Base-by-base conservation (phyloP, 2,888 invertebrate species). In the Dugesia japonica region DNA sequence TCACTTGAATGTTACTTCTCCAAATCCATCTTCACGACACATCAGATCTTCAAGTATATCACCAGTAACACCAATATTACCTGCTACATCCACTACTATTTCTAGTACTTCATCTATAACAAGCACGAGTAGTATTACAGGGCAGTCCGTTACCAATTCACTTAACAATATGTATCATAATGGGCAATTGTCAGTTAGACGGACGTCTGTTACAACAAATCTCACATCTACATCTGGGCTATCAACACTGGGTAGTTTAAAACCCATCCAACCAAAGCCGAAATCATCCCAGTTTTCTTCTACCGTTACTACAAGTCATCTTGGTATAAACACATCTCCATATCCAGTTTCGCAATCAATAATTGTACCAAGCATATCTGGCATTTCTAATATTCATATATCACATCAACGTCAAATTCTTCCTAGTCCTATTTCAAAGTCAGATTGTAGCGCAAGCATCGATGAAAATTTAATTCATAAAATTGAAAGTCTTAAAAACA, bases 321-420 rank as follows among this genome's bases (percentile, higher is more conserved):
- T 56, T 9, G 56, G 56, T 1, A 56, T 56, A n/a, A 56, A 56
- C 23, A n/a, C 56, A 20, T 4, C 56, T 23, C 23, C 56, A 56
- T 56, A 56, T 74, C 56, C 74, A 27, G 56, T 20, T 1, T 33
- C 38, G 1, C 74, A 26, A 17, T 33, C 74, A 33, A 28, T 38
- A 4, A 26, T 38, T 17, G 74, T 74, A 4, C 38, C 74, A 1
- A 74, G 74, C 42, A 7, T 26, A 33, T 13, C 72, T 23, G 28
- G 28, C 4, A 17, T 74, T 7, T 23, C 74, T 33, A 33, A 28
- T 38, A 27, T 28, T n/a, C 38, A 28, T n/a, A 33, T 74, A 17
- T 74, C 74, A 1, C 28, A 28, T 38, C 74, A 75, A 72, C 56
- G 56, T n/a, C 71, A 38, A 13, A 75, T 71, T 23, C n/a, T 56